phyloP scores from a whole-genome alignment of 2,113 vertebrate genomes.

The Xiphorhynchus elegans region DNA sequence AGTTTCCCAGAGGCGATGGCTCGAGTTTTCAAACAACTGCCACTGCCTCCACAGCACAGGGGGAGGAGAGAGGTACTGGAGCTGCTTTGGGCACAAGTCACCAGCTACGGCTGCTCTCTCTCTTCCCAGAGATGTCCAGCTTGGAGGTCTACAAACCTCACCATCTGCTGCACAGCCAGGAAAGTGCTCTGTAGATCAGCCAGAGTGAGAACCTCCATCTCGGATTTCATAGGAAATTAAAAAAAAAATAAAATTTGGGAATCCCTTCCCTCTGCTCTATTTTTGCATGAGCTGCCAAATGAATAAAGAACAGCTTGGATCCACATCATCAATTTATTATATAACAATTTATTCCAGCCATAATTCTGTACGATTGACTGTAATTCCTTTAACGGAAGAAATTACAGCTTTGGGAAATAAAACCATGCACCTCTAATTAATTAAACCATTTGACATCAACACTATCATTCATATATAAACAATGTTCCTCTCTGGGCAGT shows the following conservation, averaged over 20 bases:
- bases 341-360: constrained; percentile 3
- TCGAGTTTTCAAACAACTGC: neutral
- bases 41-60: neutral
- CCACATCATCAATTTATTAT: constrained; percentile 25
- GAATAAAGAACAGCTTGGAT: constrained; percentile 31
- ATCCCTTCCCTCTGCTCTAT: neutral
- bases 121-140: neutral
- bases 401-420: constrained; percentile 46
- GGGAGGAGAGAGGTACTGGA: neutral
- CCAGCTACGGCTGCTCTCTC: neutral
- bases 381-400: constrained; percentile 27
- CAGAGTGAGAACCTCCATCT: neutral
- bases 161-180: neutral
- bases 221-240: neutral
- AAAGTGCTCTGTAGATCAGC: neutral
- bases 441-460: constrained; percentile 41
- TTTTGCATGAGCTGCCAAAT: neutral
- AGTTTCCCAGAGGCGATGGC: neutral
- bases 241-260: neutral
- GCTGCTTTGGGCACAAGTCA: neutral
- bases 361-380: neutral
- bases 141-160: neutral
- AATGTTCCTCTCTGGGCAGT: neutral
- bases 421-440: constrained; percentile 36
- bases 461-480: constrained; percentile 18